Conservation (phyloP, 2,113 vertebrate genomes). For the Dascyllus trimaculatus region DNA sequence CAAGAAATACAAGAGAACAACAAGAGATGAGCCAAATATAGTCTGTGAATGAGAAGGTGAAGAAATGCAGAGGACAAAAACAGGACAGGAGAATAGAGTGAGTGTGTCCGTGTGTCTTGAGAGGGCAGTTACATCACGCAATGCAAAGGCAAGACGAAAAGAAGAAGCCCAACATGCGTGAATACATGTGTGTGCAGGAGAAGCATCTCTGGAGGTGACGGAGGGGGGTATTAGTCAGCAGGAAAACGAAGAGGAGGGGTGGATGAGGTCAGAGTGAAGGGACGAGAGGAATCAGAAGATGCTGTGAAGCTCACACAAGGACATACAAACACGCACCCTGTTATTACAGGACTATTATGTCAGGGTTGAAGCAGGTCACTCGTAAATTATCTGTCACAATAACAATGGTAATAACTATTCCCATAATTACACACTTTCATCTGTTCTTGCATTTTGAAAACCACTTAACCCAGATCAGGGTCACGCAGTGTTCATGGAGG, state of each 20-base stretch:
- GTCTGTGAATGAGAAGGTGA: slow-evolving; percentile 10
- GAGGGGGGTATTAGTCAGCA: slow-evolving; percentile 64
- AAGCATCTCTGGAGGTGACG: too few relatives aligned
- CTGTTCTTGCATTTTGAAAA: not conserved
- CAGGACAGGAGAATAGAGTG: not conserved
- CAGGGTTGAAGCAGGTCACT: not conserved
- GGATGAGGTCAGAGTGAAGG: slow-evolving; percentile 35
- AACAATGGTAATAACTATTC: not conserved
- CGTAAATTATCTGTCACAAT: not conserved
- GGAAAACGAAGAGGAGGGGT: slow-evolving; percentile 24
- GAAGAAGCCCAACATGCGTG: not conserved
- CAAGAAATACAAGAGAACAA: slow-evolving; percentile 13
- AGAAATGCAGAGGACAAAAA: slow-evolving; percentile 7
- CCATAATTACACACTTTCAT: slow-evolving; percentile 3
- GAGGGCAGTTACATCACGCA: slow-evolving; percentile 5
- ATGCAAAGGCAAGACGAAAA: slow-evolving; percentile 40
- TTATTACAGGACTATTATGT: slow-evolving; percentile 7
- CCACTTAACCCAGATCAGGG: not conserved
- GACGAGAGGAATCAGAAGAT: slow-evolving; percentile 9
- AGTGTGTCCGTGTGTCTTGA: not conserved
- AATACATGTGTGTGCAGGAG: not conserved
- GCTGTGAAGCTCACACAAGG: not conserved
- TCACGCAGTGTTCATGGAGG: not conserved
- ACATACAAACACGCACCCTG: not conserved
- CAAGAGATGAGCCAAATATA: not conserved